Base-by-base conservation (phyloP, 2,113 vertebrate genomes). In the Varanus salvator region DNA sequence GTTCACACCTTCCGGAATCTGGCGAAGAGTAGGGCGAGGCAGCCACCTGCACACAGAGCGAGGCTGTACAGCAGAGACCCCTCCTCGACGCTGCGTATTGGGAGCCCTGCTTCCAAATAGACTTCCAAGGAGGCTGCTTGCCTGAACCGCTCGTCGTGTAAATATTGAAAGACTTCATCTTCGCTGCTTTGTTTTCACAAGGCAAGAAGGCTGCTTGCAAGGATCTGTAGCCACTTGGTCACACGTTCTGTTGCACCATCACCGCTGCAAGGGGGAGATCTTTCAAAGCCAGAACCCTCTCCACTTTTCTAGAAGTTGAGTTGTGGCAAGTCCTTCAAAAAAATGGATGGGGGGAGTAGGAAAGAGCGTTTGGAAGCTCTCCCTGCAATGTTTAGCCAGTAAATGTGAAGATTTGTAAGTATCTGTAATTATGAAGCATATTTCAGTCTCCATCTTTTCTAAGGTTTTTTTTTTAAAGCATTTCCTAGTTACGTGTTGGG, bases 381-480 rank as follows among this genome's bases (percentile, higher is more conserved):
- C 92, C 91, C 91, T 94, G 83, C 87, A 86, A 87, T 89, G n/a
- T 91, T 93, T 84, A 93, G 94, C 93, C 92, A 91, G 14, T 94
- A 91, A 94, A 95, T 95, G 94, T 96, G 96, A 96, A 95, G 93
- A 91, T 91, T 74, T 96, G 95, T 95, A 95, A 95, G 94, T 95
- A 96, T 87, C 23, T 96, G 94, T 96, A 96, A 96, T 94, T 96
- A 91, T 89, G 21, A 90, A 89, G n/a, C 87, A 87, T 68, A 66
- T 91, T 95, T 93, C 94, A 94, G 92, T 88, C 88, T 92, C 93
- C 94, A 91, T 97, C 94, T 96, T 80, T 95, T 94, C 92, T 96
- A 95, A 93, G 93, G 92, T 93, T 95, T 96, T 95, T 93, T 50
- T 80, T 38, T 2, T 25, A 87, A 93, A 94, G 89, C 86, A 92